Evolutionary conservation across 2,113 vertebrate species (phyloP).

Genomic region (Piaya cayana): DNA sequence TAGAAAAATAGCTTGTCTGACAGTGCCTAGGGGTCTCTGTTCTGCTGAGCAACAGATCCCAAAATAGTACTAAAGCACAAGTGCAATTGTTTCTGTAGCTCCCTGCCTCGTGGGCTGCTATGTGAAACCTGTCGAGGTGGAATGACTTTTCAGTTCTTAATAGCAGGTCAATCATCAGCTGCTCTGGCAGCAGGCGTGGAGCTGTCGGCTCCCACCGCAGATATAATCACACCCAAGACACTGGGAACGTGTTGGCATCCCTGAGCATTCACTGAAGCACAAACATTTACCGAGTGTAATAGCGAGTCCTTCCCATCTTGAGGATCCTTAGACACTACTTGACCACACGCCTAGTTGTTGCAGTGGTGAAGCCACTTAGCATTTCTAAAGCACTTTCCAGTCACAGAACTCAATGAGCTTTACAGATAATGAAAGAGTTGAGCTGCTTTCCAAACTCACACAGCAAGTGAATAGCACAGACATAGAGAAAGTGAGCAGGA

Average conservation of each 20-base stretch:
- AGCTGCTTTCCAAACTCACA: background rate
- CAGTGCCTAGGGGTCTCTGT: accelerated
- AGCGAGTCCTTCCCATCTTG: background rate
- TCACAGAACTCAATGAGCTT: background rate
- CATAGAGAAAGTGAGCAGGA: background rate
- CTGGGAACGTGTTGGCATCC: background rate
- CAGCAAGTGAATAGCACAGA: background rate
- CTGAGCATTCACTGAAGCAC: background rate
- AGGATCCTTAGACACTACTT: background rate
- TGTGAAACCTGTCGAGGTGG: accelerated
- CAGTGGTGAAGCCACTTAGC: background rate
- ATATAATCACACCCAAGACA: background rate
- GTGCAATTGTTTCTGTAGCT: background rate
- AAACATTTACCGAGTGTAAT: background rate
- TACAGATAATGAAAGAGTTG: background rate
- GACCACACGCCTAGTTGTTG: background rate
- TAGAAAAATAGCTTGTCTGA: background rate
- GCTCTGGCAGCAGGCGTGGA: background rate
- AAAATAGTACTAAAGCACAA: background rate
- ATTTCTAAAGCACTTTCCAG: background rate
- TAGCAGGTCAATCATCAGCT: background rate
- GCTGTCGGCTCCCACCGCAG: background rate
- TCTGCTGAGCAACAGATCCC: background rate
- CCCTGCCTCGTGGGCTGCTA: background rate
- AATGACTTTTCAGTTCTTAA: background rate